Base-by-base conservation (phyloP, 2,797 vertebrate genomes). In the Xerus rutilus region DNA sequence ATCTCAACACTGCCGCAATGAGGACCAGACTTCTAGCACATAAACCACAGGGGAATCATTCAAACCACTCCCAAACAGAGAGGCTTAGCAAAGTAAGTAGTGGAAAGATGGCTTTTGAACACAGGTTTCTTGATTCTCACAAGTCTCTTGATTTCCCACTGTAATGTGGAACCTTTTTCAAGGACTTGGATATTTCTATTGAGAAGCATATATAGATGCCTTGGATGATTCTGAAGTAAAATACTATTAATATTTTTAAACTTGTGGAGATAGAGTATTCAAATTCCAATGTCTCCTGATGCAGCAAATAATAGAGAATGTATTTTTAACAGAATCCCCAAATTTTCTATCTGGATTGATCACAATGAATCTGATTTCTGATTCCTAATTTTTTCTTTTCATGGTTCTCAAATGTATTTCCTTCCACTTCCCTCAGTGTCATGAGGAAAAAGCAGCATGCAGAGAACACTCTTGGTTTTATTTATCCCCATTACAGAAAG, bases 261-360 rank as follows among this genome's bases (percentile, higher is more conserved):
- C 30, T 73, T 89, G 28, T 76, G 15, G 91, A 82, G 52, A 43
- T n/a, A 86, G 28, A 23, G 1, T 8, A 91, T 79, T 86, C 4
- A 13, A 89, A 94, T 91, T 64, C n/a, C 10, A 85, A 70, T 81
- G 89, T 69, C 91, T 43, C 65, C 15, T 12, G 91, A 23, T 73
- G 32, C 12, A 96, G 10, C 30, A 86, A 91, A 95, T 81, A 93
- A 45, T 83, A n/a, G 7, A 72, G 21, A 84, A 43, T 57, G 13
- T 30, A 20, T 88, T 94, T 96, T 93, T 78, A 89, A 83, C 39
- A 93, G 39, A 82, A 79, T 86, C 3, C 30, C 30, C 17, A 28
- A 70, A 49, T 65, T 83, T 90, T 89, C 52, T 64, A 57, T 45
- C 7, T 76, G 43, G 32, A 20, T 35, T 3, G 11, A 59, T 86